These are phyloP conservation scores for Meganola albula DNA, from an alignment of 2,888 invertebrate species.

Conservation along the genomic window DNA sequence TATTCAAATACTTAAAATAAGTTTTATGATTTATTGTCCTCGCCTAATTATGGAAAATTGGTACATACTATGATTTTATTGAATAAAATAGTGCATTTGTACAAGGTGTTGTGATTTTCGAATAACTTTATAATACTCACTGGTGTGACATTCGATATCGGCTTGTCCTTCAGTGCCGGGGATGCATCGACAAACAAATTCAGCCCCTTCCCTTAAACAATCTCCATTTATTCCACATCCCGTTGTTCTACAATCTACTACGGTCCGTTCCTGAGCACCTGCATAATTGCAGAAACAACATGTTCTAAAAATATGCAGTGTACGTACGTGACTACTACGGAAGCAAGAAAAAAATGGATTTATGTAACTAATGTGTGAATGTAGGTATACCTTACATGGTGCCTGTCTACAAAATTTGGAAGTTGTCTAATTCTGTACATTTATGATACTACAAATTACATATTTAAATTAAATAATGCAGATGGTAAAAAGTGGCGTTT, in stretches of 20 bases:
- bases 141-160: slow-evolving; percentile 82
- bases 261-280: slow-evolving; percentile 79
- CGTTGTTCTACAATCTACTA: slow-evolving; percentile 87
- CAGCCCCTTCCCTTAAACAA: slow-evolving; percentile 89
- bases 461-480: too few relatives aligned
- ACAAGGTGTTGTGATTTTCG: slow-evolving; percentile 54
- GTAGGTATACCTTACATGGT: too few relatives aligned
- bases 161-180: slow-evolving; percentile 86
- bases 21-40: too few relatives aligned
- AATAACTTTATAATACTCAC: slow-evolving; percentile 50
- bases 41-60: slow-evolving; percentile 11
- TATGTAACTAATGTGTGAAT: too few relatives aligned
- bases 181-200: slow-evolving; percentile 89
- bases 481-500: too few relatives aligned
- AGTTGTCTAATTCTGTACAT: too few relatives aligned
- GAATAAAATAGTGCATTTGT: slow-evolving; percentile 64
- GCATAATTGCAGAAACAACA: slow-evolving; percentile 13
- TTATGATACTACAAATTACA: too few relatives aligned
- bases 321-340: too few relatives aligned
- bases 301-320: slow-evolving; percentile 2
- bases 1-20: too few relatives aligned
- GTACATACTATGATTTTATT: slow-evolving; percentile 17
- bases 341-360: too few relatives aligned
- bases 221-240: slow-evolving; percentile 92
- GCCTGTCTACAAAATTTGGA: too few relatives aligned